Percentiles rank a stretch among this genome's conserved stretches.
These are phyloP conservation scores for Eulemur mongoz DNA, from an alignment of 2,797 vertebrate species.

Conservation along the genomic window DNA sequence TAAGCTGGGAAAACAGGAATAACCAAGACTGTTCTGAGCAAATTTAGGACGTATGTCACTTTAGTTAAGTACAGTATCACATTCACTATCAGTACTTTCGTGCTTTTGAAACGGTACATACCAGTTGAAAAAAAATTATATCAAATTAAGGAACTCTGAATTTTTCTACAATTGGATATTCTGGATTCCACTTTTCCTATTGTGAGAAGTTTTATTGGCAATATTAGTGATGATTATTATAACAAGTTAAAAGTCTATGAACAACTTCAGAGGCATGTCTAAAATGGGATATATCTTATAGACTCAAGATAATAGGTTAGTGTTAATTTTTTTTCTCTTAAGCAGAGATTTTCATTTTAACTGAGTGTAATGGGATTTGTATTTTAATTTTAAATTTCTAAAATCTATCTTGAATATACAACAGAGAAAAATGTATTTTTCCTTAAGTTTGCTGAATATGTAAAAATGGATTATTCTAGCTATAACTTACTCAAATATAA, in stretches of 20 bases:
- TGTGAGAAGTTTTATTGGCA: neutral
- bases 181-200: neutral
- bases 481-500: slow-evolving; percentile 50
- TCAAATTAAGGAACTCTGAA: neutral
- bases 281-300: neutral
- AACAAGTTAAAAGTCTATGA: slow-evolving; percentile 28
- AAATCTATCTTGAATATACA: neutral
- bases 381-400: slow-evolving; percentile 45
- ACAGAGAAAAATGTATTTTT: slow-evolving; percentile 36
- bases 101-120: neutral
- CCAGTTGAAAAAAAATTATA: neutral
- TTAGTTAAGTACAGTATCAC: neutral
- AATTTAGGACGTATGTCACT: neutral
- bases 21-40: neutral
- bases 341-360: slow-evolving; percentile 58
- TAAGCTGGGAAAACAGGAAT: slow-evolving; percentile 1
- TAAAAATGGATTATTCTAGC: neutral
- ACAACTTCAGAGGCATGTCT: slow-evolving; percentile 28
- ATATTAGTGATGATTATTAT: neutral
- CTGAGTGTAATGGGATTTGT: neutral
- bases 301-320: slow-evolving; percentile 21
- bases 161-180: slow-evolving; percentile 18
- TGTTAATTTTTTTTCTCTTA: neutral
- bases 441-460: neutral
- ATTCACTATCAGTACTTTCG: neutral